These are phyloP conservation scores for Archilochus colubris DNA, from an alignment of 2,113 vertebrate genomes.

Conservation along the genomic window DNA sequence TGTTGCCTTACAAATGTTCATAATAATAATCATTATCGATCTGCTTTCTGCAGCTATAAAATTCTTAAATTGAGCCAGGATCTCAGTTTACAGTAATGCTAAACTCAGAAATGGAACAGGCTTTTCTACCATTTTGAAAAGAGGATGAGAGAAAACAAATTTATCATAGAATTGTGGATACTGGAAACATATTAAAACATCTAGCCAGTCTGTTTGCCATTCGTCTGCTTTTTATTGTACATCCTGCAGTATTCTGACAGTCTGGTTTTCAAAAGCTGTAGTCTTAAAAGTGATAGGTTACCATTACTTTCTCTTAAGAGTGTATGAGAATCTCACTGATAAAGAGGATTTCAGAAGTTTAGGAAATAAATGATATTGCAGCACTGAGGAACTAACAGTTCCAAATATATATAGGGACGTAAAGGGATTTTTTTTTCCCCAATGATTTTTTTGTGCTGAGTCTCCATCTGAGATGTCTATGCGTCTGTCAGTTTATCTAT, in stretches of 20 bases:
- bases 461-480: conserved; percentile 52
- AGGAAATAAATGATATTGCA: conserved; percentile 42
- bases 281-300: conserved; percentile 65
- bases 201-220: conserved; percentile 1
- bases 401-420: conserved; percentile 39
- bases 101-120: conserved; percentile 22
- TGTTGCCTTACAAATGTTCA: conserved; percentile 31
- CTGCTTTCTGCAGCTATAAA: conserved; percentile 45
- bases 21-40: conserved; percentile 46
- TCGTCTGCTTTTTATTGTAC: conserved; percentile 2
- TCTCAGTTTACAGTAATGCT: conserved; percentile 13
- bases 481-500: conserved; percentile 15
- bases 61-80: conserved; percentile 26
- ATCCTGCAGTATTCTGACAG: conserved; percentile 46
- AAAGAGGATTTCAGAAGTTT: conserved; percentile 68
- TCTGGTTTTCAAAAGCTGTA: conserved; percentile 55
- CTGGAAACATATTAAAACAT: conserved; percentile 54
- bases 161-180: conserved; percentile 9
- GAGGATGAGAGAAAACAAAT: conserved; percentile 48
- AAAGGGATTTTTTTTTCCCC: not conserved
- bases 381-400: not conserved
- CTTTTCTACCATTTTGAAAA: conserved; percentile 45
- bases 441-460: conserved; percentile 1
- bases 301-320: conserved; percentile 64
- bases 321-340: conserved; percentile 52